Conservation (phyloP, 2,113 vertebrate species). For the Drymodes brunneopygia region DNA sequence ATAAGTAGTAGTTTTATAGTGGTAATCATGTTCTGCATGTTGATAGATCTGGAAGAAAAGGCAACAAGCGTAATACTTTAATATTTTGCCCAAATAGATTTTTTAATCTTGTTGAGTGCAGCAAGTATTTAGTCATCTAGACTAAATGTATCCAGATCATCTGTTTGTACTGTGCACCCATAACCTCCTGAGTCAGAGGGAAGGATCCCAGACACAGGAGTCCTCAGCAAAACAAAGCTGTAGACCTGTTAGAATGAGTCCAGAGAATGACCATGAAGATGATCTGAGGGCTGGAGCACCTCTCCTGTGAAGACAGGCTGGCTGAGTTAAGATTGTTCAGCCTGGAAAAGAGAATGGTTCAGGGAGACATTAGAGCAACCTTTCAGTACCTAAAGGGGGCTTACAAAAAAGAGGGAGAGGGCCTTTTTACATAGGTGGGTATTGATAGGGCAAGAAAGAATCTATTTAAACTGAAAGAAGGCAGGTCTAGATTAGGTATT, state of each 20-base stretch:
- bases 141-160: not conserved
- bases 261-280: not conserved
- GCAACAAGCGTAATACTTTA: fast-evolving
- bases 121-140: not conserved
- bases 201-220: not conserved
- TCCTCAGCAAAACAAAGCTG: not conserved
- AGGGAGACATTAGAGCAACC: not conserved
- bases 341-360: not conserved
- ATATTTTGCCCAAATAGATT: not conserved
- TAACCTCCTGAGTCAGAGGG: not conserved
- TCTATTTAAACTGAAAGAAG: not conserved
- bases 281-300: not conserved
- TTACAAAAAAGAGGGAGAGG: not conserved
- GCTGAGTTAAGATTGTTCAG: not conserved
- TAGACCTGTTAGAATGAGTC: not conserved
- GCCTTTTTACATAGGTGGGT: not conserved
- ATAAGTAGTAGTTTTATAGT: not conserved
- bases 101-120: not conserved
- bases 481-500: not conserved
- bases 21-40: not conserved
- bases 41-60: not conserved
- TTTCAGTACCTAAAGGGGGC: not conserved
- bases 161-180: not conserved
- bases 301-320: not conserved
- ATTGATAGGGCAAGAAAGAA: not conserved